Base-by-base conservation (phyloP, 2,113 vertebrate genomes). In the Camarhynchus parvulus region DNA sequence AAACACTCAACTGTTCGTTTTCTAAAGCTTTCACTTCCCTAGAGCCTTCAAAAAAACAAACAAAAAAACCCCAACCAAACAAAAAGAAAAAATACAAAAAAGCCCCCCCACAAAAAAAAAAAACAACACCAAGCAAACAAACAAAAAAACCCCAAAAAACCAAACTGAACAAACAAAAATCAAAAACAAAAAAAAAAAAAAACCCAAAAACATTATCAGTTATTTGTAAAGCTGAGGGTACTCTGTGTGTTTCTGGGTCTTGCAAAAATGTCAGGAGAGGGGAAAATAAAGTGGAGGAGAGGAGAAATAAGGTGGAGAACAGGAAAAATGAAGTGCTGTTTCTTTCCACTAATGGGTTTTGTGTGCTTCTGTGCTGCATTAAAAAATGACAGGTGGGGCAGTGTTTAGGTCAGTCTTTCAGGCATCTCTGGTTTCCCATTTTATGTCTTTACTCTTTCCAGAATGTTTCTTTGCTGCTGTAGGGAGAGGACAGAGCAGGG, bases 261-360 rank as follows among this genome's bases (percentile, higher is more conserved):
- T 61, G 22, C 21, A 59, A 22, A 59, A 79, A 25, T 15, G 15
- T 27, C 37, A 24, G 13, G 47, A 49, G 22, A 49, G 13, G 47
- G 47, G 23, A 8, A 49, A 49, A 49, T 49, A 4, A 24, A 49
- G 47, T 24, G 23, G 47, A 30, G 41, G 44, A 63, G 67, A 39
- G 35, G 35, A 25, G 8, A 33, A 41, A 21, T 37, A 4, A 15
- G 1, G 16, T 18, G 19, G 23, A 72, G n/a, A 27, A 72, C 67
- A n/a, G 24, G 33, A 31, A 6, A 27, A 58, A 33, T 27, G 14
- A 18, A 2, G 7, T 17, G 12, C 31, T 59, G 11, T 28, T 89
- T 28, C 3, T 0, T 92, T 39, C 2, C 10, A 1, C 6, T 44
- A 0, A 11, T 4, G 23, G 15, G 3, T 11, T 2, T 30, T 67